Percentiles rank a stretch among this genome's conserved stretches.
phyloP scores from a whole-genome alignment of 2,888 invertebrate species.

The Sesia apiformis region DNA sequence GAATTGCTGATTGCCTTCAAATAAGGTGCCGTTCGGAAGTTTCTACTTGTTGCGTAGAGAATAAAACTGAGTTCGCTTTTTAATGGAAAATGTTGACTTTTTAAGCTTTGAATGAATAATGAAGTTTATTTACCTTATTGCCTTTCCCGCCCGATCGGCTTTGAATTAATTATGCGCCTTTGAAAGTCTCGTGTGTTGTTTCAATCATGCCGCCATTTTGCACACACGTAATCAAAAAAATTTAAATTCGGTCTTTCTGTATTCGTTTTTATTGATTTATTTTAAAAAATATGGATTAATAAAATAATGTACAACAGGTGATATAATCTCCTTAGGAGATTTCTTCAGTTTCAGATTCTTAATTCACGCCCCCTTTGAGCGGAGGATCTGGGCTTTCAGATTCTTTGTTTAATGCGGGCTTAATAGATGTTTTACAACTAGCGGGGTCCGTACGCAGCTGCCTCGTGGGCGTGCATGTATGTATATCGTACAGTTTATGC shows the following conservation, averaged over 20 bases:
- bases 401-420: too few species aligned
- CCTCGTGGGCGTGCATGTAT: too few species aligned
- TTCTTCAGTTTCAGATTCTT: too few species aligned
- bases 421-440: too few species aligned
- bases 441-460: too few species aligned
- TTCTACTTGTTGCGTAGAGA: constrained; percentile 35
- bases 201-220: not conserved
- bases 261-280: too few species aligned
- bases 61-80: constrained; percentile 28
- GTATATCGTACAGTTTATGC: too few species aligned
- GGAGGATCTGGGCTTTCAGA: too few species aligned
- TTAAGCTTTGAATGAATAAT: constrained; percentile 31
- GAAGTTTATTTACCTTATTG: constrained; percentile 13
- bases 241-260: not conserved
- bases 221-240: not conserved
- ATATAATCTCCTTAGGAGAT: too few species aligned
- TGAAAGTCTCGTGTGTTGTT: not conserved
- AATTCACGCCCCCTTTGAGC: too few species aligned
- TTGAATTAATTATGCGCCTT: constrained; percentile 9
- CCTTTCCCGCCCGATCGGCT: not conserved
- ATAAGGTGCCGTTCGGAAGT: constrained; percentile 20
- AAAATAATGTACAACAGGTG: too few species aligned
- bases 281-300: too few species aligned
- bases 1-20: constrained; percentile 40
- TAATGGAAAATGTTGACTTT: constrained; percentile 40